phyloP scores from a whole-genome alignment of 2,888 invertebrate genomes.

The Tolmerus cingulatus region DNA sequence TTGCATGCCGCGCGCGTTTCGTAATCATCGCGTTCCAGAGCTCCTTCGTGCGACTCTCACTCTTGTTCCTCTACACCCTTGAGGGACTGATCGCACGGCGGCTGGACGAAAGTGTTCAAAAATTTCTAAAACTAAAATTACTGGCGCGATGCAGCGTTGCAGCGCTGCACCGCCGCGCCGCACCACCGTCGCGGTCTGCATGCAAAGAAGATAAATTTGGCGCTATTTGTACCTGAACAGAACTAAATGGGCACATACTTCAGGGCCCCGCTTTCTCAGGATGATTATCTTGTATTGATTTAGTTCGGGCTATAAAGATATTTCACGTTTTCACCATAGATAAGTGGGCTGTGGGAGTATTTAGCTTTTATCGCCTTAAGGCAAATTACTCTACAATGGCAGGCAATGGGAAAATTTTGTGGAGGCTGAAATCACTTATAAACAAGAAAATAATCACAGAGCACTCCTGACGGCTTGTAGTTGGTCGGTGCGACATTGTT shows the following conservation, averaged over 20 bases:
- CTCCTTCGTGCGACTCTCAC: constrained; percentile 33
- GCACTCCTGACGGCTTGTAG: neutral
- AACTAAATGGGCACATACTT: constrained; percentile 14
- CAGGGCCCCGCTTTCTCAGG: constrained; percentile 14
- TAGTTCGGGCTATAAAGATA: constrained; percentile 25
- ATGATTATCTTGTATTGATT: constrained; percentile 34
- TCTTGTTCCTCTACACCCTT: constrained; percentile 25
- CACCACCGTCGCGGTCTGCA: neutral
- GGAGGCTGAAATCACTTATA: constrained; percentile 13
- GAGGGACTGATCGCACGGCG: constrained; percentile 2
- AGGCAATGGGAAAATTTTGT: neutral
- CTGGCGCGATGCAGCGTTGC: neutral
- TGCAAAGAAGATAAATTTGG: constrained; percentile 12
- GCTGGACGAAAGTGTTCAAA: constrained; percentile 28
- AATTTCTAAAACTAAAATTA: constrained; percentile 6
- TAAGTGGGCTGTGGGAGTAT: constrained; percentile 22
- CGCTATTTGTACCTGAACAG: constrained; percentile 12
- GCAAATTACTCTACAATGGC: neutral
- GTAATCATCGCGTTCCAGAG: constrained; percentile 8
- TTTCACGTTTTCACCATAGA: constrained; percentile 26
- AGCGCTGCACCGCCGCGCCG: neutral
- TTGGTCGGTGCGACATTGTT: neutral
- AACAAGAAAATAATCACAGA: constrained; percentile 1
- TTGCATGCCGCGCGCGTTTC: constrained; percentile 3
- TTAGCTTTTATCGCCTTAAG: neutral